phyloP scores from a whole-genome alignment of 35 echinoderm and acorn worm species.

The Stichopus chloronotus region DNA sequence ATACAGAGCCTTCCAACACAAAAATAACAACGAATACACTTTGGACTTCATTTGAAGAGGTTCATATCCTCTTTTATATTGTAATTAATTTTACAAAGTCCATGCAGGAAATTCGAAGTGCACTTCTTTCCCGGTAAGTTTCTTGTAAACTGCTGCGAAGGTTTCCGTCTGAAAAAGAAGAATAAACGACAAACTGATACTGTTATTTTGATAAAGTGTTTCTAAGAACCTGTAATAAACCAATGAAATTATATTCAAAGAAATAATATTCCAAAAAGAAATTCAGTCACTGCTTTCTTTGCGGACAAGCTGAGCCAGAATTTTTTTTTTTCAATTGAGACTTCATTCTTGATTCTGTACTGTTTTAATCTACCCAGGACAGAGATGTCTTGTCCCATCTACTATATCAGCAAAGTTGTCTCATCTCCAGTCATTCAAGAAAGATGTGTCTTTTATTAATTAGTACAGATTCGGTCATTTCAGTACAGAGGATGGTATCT shows the following conservation, averaged over 20 bases:
- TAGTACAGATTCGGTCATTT: too few relatives aligned
- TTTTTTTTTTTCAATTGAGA: too few relatives aligned
- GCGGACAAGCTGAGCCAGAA: too few relatives aligned
- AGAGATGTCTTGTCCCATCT: too few relatives aligned
- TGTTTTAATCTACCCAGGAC: too few relatives aligned
- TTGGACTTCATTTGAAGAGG: neutral
- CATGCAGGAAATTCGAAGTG: constrained; percentile 92
- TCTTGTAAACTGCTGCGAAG: constrained; percentile 97
- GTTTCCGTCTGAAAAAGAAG: constrained; percentile 76
- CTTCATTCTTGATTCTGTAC: too few relatives aligned
- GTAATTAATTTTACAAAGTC: constrained; percentile 67
- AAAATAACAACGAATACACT: neutral
- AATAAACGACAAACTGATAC: neutral
- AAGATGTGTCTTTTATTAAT: too few relatives aligned
- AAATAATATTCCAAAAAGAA: too few relatives aligned
- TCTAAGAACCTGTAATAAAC: neutral
- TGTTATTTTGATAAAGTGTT: neutral
- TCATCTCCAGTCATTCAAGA: too few relatives aligned
- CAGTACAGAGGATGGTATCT: too few relatives aligned
- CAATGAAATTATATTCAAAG: neutral
- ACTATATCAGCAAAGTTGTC: too few relatives aligned
- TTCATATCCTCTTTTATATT: constrained; percentile 23
- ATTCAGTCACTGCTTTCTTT: too few relatives aligned
- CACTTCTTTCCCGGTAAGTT: constrained; percentile 97
- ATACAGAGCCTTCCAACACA: neutral